Evolutionary conservation across 2,888 invertebrate species (phyloP).

Genomic region (Dorcus hopei): DNA sequence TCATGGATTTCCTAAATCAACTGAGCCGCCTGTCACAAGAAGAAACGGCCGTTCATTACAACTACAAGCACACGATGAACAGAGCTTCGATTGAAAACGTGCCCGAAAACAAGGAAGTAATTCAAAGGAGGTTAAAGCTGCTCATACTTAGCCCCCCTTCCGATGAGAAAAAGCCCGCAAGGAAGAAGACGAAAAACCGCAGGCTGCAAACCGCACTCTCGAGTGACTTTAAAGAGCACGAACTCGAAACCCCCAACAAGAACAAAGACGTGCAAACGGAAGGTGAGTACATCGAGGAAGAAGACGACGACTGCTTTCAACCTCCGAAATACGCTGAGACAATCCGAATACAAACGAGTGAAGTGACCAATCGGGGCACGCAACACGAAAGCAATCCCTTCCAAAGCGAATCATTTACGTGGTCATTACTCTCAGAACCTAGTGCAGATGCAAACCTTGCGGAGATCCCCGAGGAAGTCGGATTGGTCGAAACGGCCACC

Average conservation of each 20-base stretch:
- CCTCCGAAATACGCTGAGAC: too few relatives aligned
- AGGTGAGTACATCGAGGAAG: neutral
- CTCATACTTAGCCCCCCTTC: neutral
- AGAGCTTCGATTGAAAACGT: neutral
- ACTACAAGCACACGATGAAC: neutral
- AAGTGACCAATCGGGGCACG: too few relatives aligned
- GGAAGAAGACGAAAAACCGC: neutral
- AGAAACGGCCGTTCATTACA: neutral
- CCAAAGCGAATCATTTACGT: neutral
- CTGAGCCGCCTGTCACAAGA: constrained; percentile 22
- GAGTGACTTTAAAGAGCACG: neutral
- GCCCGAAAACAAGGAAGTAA: neutral
- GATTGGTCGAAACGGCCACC: neutral
- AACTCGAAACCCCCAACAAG: neutral
- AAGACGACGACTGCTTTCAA: neutral
- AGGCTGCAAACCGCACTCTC: neutral
- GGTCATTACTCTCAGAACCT: too few relatives aligned
- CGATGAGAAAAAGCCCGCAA: neutral
- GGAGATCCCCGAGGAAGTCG: constrained; percentile 1
- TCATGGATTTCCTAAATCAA: constrained; percentile 32
- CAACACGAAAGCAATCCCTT: too few relatives aligned
- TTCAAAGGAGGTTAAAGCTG: neutral
- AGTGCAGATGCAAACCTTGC: neutral
- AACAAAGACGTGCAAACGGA: neutral
- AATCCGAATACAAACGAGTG: too few relatives aligned